Conservation (phyloP, 2,113 vertebrate genomes). For the Suncus etruscus region DNA sequence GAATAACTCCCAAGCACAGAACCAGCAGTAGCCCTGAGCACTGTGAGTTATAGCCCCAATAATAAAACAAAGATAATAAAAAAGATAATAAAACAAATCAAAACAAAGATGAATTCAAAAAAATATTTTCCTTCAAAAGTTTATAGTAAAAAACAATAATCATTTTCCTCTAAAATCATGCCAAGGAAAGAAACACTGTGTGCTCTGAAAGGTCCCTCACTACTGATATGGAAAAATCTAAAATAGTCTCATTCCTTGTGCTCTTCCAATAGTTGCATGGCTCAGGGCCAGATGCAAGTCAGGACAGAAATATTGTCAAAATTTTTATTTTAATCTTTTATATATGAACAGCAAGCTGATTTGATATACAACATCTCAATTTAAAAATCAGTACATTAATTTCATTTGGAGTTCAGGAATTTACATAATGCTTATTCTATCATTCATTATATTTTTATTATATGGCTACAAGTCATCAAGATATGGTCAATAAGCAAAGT, state of each 20-base stretch:
- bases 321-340: constrained; percentile 12
- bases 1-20: too few relatives aligned
- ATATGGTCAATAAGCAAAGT: not conserved
- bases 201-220: not conserved
- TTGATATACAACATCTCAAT: constrained; percentile 5
- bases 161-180: constrained; percentile 5
- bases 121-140: not conserved
- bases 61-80: too few relatives aligned
- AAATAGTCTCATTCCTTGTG: constrained; percentile 26
- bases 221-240: constrained; percentile 14
- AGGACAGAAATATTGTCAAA: constrained; percentile 46
- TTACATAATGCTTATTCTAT: not conserved
- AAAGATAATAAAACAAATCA: not conserved
- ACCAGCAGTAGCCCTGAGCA: too few relatives aligned
- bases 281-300: constrained; percentile 56
- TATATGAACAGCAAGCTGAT: constrained; percentile 52
- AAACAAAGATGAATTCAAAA: not conserved
- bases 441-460: not conserved
- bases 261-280: constrained; percentile 17
- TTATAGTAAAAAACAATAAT: not conserved
- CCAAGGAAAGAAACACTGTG: not conserved
- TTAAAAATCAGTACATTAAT: not conserved
- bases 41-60: too few relatives aligned
- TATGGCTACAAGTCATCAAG: not conserved
- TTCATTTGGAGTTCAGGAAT: constrained; percentile 39